Evolutionary conservation across 2,113 vertebrate species (phyloP), one percentile per base, ranked within the genome.

Genomic region (Empidonax alnorum): DNA sequence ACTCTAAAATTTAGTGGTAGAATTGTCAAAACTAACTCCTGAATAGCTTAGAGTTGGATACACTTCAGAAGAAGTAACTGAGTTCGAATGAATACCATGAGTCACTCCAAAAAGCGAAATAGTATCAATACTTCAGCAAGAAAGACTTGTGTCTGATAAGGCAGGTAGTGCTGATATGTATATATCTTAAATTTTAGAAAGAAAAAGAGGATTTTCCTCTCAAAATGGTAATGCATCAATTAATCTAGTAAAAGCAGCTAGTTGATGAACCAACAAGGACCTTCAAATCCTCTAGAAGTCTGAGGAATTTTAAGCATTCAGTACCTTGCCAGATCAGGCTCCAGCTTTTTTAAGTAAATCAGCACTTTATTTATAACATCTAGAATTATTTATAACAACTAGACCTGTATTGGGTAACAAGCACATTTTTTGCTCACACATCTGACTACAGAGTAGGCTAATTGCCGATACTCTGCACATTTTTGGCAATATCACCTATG

Each of bases 321-420:
- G 31, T 59, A 74, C 41, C 21, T 74, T 83, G 37, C 55, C 72
- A 92, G 59, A 92, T 74, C 42, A 81, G 55, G 25, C 9, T 93
- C 33, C 24, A 52, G 11, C 7, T 71, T 94, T 86, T 78, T 93
- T 44, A 90, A 90, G 65, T 55, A 93, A 90, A 90, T 81, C 79
- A 81, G 68, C 50, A 50, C 47, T 87, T 81, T 95, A 92, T 90
- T 95, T 92, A 39, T n/a, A 92, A 52, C 37, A 74, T 75, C 72
- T 76, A 88, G 82, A 90, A 86, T 93, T 95, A 95, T 94, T 95
- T 95, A 92, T 93, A 86, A 63, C 83, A 67, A 22, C 61, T 71
- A 93, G 80, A 92, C 89, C 76, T 92, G 72, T 92, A 35, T 35
- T 77, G 90, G 72, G 52, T 94, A 80, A 80, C 74, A 85, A 91